Evolutionary conservation across 2,888 invertebrate species (phyloP).

Genomic region (Rhimphoctona megacephalus): DNA sequence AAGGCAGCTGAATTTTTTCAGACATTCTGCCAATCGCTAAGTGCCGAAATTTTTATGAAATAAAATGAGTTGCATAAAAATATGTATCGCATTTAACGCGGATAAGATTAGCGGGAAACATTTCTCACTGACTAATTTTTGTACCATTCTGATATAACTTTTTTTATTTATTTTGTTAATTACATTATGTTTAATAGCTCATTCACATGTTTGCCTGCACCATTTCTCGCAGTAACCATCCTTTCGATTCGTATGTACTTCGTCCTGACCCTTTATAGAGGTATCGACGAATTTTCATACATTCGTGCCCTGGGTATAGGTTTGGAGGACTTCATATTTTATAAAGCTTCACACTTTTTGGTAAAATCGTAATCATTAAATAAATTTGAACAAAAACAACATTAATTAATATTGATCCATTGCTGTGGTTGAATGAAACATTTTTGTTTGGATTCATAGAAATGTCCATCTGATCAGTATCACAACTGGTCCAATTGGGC

Average conservation of each 20-base stretch:
- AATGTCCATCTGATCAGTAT: constrained; percentile 85
- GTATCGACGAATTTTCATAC: neutral
- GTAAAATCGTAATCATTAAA: neutral
- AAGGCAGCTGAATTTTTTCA: neutral
- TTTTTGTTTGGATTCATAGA: constrained; percentile 73
- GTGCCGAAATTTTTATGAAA: neutral
- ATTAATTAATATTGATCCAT: neutral
- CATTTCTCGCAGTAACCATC: constrained; percentile 80
- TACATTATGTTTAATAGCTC: constrained; percentile 44
- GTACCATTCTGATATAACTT: constrained; percentile 30
- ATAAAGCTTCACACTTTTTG: neutral
- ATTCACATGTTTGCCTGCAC: constrained; percentile 74
- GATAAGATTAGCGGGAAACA: constrained; percentile 28
- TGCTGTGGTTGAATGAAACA: neutral
- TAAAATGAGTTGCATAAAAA: neutral
- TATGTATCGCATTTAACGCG: neutral
- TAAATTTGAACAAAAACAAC: neutral
- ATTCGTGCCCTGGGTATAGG: constrained; percentile 13
- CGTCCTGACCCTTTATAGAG: constrained; percentile 38
- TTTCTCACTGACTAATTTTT: constrained; percentile 53
- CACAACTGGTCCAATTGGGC: constrained; percentile 95
- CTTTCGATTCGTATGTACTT: constrained; percentile 51
- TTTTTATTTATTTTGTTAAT: constrained; percentile 26
- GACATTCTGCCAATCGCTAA: neutral
- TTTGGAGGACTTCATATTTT: constrained; percentile 6